A percentile compares a stretch with the other conserved stretches of the same genome.
phyloP scores from a whole-genome alignment of 92 coral and sea anemone species.

The Siderastrea radians region DNA sequence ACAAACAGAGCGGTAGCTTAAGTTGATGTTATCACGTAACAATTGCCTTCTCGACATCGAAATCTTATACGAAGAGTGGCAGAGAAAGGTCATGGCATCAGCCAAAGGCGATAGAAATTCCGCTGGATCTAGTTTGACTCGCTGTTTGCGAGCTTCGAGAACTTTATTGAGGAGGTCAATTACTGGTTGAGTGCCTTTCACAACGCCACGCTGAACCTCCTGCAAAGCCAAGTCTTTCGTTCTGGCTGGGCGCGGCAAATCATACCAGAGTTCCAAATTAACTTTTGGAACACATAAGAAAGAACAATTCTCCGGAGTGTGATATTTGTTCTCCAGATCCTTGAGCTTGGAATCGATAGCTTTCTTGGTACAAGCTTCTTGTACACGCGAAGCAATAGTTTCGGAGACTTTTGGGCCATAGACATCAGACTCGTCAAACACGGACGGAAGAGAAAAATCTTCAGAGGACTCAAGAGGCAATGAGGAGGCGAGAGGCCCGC shows the following conservation, averaged over 20 bases:
- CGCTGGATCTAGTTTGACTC: not conserved
- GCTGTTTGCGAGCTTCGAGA: not conserved
- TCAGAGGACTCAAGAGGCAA: no score
- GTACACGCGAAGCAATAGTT: no score
- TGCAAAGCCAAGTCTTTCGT: not conserved
- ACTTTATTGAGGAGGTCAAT: no score
- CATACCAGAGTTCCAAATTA: not conserved
- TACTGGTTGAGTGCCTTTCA: not conserved
- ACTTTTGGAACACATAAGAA: not conserved
- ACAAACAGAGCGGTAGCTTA: conserved; percentile 66
- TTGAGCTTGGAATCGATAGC: no score
- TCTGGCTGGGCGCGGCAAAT: not conserved
- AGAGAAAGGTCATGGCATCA: conserved; percentile 1
- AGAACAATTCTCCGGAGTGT: not conserved
- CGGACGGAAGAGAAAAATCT: no score
- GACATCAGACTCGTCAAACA: no score
- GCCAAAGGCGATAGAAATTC: not conserved
- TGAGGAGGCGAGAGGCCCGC: no score
- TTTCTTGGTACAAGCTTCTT: no score
- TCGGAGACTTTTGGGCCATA: no score
- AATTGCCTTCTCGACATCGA: conserved; percentile 22
- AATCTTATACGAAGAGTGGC: not conserved
- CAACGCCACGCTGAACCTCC: not conserved
- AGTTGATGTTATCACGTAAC: conserved; percentile 46
- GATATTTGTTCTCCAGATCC: no score